Conservation (phyloP, 2,797 vertebrate genomes). For the Neomorphus geoffroyi region DNA sequence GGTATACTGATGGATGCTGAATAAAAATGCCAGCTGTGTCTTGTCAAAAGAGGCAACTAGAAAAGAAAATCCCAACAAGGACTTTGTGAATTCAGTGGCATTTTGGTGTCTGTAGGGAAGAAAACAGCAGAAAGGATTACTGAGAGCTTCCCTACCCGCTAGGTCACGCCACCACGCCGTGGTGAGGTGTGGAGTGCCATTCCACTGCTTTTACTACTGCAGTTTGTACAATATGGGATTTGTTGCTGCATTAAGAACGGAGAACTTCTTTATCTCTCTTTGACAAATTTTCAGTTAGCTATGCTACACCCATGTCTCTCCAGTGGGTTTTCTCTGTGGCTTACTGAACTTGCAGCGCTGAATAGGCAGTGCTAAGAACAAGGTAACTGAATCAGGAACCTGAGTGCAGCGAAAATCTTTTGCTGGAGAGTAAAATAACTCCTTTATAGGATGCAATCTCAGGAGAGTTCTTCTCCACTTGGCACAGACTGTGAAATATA, state of each 20-base stretch:
- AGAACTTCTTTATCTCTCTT: neutral
- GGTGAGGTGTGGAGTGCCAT: neutral
- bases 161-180: neutral
- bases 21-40: constrained; percentile 36
- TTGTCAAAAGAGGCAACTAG: neutral
- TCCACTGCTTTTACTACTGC: neutral
- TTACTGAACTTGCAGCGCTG: neutral
- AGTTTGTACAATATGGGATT: neutral
- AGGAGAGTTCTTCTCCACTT: neutral
- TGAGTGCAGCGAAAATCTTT: neutral
- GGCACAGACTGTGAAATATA: neutral
- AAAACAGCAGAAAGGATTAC: neutral
- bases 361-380: neutral
- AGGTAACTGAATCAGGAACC: neutral
- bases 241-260: neutral
- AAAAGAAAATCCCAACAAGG: constrained; percentile 6
- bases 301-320: neutral
- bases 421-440: constrained; percentile 3
- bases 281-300: neutral
- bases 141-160: neutral
- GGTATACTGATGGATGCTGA: neutral
- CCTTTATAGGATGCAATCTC: neutral
- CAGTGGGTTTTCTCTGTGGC: neutral
- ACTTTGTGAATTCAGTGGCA: neutral
- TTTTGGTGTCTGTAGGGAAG: neutral